A percentile compares a stretch with the other conserved stretches of the same genome.
phyloP scores from a whole-genome alignment of 2,113 vertebrate species.

The Lophius piscatorius region DNA sequence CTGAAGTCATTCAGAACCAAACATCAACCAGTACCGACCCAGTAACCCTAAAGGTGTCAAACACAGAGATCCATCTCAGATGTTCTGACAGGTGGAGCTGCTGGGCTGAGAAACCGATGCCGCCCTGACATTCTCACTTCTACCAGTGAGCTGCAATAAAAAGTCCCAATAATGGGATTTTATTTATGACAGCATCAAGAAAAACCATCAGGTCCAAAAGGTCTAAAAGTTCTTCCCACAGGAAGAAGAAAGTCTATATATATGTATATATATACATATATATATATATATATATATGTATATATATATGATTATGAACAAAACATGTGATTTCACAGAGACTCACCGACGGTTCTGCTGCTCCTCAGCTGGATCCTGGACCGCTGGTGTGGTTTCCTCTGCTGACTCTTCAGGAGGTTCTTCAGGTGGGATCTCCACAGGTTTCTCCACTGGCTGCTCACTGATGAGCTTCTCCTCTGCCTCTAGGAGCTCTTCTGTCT shows the following conservation, averaged over 20 bases:
- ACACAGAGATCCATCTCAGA: constrained; percentile 48
- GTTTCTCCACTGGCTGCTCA: constrained; percentile 37
- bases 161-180: background rate
- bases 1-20: too few relatives aligned
- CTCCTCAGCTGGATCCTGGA: constrained; percentile 46
- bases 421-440: constrained; percentile 12
- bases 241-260: too few relatives aligned
- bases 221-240: too few relatives aligned
- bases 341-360: constrained; percentile 58
- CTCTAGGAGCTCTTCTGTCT: constrained; percentile 2
- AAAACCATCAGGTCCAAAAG: constrained; percentile 15
- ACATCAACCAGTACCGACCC: too few relatives aligned
- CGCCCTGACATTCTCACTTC: background rate
- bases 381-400: constrained; percentile 25
- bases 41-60: too few relatives aligned
- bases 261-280: too few relatives aligned
- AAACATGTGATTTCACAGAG: constrained; percentile 26
- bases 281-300: too few relatives aligned
- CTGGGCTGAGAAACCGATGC: constrained; percentile 20
- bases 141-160: constrained; percentile 6
- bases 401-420: constrained; percentile 15
- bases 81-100: constrained; percentile 20
- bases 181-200: constrained; percentile 8
- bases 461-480: constrained; percentile 18
- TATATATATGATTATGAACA: too few relatives aligned